phyloP scores from a whole-genome alignment of 2,113 vertebrate species.

The Alethe diademata region DNA sequence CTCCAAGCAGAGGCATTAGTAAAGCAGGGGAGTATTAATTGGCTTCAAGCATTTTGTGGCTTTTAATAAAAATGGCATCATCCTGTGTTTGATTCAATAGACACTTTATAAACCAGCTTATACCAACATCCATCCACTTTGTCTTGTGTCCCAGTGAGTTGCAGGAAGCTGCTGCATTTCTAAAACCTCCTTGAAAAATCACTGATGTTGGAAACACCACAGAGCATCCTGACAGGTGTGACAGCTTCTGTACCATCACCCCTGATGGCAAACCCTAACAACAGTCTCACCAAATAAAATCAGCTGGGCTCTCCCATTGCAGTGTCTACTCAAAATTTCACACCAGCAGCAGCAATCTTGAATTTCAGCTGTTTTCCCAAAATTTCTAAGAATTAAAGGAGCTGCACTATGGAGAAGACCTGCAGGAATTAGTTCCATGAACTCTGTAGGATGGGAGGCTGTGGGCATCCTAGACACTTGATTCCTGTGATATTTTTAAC shows the following conservation, averaged over 20 bases:
- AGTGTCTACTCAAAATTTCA: background rate
- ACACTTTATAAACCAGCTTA: background rate
- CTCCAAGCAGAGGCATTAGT: background rate
- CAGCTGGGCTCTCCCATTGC: background rate
- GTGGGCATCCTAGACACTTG: background rate
- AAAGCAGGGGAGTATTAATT: slow-evolving; percentile 33
- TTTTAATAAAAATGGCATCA: slow-evolving; percentile 49
- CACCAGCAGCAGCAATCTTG: background rate
- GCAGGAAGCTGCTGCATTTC: background rate
- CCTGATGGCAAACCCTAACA: background rate
- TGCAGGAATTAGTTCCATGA: background rate
- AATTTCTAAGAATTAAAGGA: background rate
- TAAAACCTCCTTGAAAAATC: background rate
- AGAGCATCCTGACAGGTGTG: background rate
- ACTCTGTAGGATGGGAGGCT: background rate
- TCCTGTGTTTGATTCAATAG: background rate
- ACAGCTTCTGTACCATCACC: background rate
- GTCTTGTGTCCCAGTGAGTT: background rate
- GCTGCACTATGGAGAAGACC: background rate
- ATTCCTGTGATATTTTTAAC: background rate
- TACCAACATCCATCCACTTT: background rate
- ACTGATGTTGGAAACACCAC: background rate
- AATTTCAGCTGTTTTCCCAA: background rate
- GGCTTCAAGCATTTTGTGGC: slow-evolving; percentile 41
- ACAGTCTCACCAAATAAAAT: background rate